Evolutionary conservation across 1,140 invertebrate species (phyloP).

Genomic region (Drosophila bipectinata): DNA sequence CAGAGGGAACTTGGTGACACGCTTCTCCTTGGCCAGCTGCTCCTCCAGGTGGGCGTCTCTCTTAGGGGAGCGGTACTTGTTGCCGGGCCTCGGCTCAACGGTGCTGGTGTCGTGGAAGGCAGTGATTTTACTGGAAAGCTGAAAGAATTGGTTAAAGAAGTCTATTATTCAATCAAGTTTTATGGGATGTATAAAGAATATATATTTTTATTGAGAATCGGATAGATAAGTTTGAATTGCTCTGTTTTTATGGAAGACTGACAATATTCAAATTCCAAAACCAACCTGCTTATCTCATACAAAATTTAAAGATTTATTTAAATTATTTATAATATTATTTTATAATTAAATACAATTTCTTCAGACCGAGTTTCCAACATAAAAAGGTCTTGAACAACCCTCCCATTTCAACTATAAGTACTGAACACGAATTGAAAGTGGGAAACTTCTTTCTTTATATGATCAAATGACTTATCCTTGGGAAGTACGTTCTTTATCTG

Average conservation of each 20-base stretch:
- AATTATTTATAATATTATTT: neutral
- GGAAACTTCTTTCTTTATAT: neutral
- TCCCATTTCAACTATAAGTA: conserved; percentile 14
- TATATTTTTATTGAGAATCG: neutral
- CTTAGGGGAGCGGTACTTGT: conserved; percentile 40
- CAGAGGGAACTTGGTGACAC: conserved; percentile 59
- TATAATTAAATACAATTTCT: neutral
- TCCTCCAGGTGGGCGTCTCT: conserved; percentile 31
- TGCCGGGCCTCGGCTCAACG: conserved; percentile 44
- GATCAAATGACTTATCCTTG: neutral
- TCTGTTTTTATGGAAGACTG: no score
- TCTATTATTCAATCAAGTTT: neutral
- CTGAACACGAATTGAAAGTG: neutral
- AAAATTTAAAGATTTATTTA: neutral
- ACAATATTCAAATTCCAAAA: no score
- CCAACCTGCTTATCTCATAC: no score
- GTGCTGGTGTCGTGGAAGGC: conserved; percentile 41
- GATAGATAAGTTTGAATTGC: no score
- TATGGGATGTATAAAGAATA: neutral
- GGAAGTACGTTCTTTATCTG: conserved; percentile 40
- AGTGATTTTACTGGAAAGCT: conserved; percentile 55
- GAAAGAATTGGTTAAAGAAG: neutral
- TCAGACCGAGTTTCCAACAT: neutral
- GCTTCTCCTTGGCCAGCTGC: conserved; percentile 52
- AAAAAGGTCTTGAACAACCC: neutral